These are phyloP conservation scores for Glyphotaelius pellucidus DNA, from an alignment of 2,888 invertebrate genomes.

Conservation along the genomic window DNA sequence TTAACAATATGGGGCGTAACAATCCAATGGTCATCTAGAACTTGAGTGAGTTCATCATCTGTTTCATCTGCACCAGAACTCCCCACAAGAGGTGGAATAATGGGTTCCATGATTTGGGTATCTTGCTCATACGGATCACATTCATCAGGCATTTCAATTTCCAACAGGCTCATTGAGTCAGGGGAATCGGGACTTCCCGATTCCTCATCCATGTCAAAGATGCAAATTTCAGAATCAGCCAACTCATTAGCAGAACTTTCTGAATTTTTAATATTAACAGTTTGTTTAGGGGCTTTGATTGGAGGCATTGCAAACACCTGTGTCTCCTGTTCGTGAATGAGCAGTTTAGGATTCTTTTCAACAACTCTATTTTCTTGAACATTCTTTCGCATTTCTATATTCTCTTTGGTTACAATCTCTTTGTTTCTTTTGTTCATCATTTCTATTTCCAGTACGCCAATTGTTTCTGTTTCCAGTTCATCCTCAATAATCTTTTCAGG, in stretches of 20 bases:
- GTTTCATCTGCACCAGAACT: background rate
- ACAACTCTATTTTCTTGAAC: background rate
- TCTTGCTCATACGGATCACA: conserved; percentile 29
- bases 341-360: background rate
- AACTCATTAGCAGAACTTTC: background rate
- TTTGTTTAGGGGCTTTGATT: background rate
- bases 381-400: background rate
- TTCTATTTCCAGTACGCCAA: background rate
- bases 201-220: conserved; percentile 39
- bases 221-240: conserved; percentile 43
- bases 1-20: background rate
- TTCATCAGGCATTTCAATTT: background rate
- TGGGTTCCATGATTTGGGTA: conserved; percentile 28
- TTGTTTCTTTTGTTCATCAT: background rate
- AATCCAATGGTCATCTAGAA: conserved; percentile 4
- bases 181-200: conserved; percentile 25
- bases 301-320: background rate
- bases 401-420: background rate
- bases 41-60: conserved; percentile 31
- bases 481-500: background rate
- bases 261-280: background rate
- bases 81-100: background rate
- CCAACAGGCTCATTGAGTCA: conserved; percentile 37
- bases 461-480: background rate
- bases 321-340: conserved; percentile 16